Evolutionary conservation across 2,113 vertebrate genomes (phyloP).

Genomic region (Andinoacara biseriatus): DNA sequence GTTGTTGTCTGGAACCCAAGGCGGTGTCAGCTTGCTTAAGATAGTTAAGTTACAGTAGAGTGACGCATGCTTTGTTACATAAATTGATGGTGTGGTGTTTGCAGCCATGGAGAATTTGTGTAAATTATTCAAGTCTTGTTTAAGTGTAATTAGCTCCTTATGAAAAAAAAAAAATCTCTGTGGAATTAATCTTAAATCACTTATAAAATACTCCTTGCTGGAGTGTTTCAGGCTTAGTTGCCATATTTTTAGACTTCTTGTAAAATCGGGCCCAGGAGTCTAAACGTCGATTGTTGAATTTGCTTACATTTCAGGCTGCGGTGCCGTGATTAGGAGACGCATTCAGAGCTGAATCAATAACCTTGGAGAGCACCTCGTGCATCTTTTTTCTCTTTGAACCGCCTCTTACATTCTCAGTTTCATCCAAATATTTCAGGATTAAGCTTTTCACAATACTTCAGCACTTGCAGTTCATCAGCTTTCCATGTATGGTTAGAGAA

Average conservation of each 20-base stretch:
- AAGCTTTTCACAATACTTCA: not conserved
- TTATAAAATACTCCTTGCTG: not conserved
- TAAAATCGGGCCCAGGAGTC: conserved; percentile 10
- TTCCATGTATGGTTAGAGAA: not conserved
- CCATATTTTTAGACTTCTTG: conserved; percentile 13
- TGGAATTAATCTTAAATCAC: not conserved
- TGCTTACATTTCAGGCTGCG: conserved; percentile 3
- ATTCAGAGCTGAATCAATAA: conserved; percentile 22
- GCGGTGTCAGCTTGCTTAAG: not conserved
- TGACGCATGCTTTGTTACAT: not conserved
- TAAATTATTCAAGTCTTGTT: not conserved
- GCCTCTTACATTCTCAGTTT: not conserved
- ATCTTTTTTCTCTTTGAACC: not conserved
- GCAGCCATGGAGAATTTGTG: not conserved
- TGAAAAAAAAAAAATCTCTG: not conserved
- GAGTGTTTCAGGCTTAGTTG: not conserved
- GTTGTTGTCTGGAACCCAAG: too few species aligned
- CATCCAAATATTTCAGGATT: conserved; percentile 4
- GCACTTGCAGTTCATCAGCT: conserved; percentile 24
- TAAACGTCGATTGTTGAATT: conserved; percentile 3
- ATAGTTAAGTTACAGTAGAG: not conserved
- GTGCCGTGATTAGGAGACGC: not conserved
- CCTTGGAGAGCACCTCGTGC: conserved; percentile 4
- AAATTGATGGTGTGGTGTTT: not conserved
- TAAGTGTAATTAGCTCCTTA: not conserved